Percentiles rank a stretch among this genome's conserved stretches.
These are phyloP conservation scores for Astropecten irregularis DNA, from an alignment of 53 echinoderm and acorn worm species.

Conservation along the genomic window DNA sequence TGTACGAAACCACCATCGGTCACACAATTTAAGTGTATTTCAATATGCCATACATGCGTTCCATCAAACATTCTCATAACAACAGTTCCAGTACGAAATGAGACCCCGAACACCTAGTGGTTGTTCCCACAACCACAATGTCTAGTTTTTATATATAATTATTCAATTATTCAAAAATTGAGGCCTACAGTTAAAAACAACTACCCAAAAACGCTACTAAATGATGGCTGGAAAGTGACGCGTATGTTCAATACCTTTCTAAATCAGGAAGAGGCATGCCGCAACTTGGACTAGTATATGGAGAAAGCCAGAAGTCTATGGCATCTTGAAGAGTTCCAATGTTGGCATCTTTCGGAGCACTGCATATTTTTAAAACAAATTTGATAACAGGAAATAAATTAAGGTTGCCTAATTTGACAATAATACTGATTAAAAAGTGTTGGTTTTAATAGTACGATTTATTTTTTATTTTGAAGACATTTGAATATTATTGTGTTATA, in stretches of 20 bases:
- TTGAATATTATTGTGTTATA: background rate
- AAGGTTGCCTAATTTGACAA: background rate
- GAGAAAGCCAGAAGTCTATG: background rate
- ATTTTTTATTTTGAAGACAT: background rate
- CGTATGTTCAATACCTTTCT: background rate
- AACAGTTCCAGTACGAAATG: no score
- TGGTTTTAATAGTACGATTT: background rate
- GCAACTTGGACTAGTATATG: background rate
- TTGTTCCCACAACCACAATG: no score
- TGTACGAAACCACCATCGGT: constrained; percentile 57
- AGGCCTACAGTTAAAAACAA: no score
- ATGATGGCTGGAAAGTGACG: background rate
- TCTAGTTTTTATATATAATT: no score
- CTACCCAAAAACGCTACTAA: no score
- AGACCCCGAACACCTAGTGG: no score
- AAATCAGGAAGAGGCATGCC: background rate
- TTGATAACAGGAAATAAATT: background rate
- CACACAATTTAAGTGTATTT: no score
- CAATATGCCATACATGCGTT: no score
- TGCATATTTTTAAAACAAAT: background rate
- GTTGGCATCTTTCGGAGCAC: background rate
- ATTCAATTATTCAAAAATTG: no score
- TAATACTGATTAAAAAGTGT: background rate
- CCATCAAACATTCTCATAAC: no score
- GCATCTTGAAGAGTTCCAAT: background rate